Evolutionary conservation across 2,888 invertebrate species (phyloP).

Genomic region (Pachydiplax longipennis): DNA sequence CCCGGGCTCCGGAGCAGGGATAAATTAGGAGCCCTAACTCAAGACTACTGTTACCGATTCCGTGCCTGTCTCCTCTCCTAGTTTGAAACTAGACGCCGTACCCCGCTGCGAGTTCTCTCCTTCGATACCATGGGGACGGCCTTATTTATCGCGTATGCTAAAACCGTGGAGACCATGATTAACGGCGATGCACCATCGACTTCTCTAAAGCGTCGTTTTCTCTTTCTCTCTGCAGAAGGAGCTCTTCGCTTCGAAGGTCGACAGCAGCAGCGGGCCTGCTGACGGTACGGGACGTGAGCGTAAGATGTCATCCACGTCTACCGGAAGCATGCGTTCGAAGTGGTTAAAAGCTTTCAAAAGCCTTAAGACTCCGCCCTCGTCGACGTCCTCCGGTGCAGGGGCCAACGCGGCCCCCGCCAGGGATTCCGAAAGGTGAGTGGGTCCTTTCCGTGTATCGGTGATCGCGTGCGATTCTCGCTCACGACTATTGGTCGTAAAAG

Average conservation of each 20-base stretch:
- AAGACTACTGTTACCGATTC: neutral
- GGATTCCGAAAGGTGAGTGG: constrained; percentile 70
- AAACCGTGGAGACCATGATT: neutral
- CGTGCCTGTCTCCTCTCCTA: neutral
- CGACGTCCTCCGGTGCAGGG: constrained; percentile 60
- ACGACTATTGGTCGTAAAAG: neutral
- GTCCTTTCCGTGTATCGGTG: neutral
- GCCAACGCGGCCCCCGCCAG: constrained; percentile 61
- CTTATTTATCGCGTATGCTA: neutral
- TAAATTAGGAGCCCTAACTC: neutral
- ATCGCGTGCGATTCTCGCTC: neutral
- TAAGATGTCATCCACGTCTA: constrained; percentile 84
- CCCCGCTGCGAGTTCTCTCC: neutral
- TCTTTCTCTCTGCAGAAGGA: constrained; percentile 74
- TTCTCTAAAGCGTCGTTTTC: constrained; percentile 47
- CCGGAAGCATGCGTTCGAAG: constrained; percentile 93
- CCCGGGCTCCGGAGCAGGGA: neutral
- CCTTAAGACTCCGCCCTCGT: constrained; percentile 75
- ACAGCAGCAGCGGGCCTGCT: constrained; percentile 62
- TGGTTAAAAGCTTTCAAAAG: constrained; percentile 97
- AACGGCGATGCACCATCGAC: neutral
- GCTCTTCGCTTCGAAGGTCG: constrained; percentile 79
- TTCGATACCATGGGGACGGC: neutral
- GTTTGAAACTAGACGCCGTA: neutral
- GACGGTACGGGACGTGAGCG: constrained; percentile 71